Conservation (phyloP, 53 echinoderm and acorn worm genomes). For the Astropecten irregularis region DNA sequence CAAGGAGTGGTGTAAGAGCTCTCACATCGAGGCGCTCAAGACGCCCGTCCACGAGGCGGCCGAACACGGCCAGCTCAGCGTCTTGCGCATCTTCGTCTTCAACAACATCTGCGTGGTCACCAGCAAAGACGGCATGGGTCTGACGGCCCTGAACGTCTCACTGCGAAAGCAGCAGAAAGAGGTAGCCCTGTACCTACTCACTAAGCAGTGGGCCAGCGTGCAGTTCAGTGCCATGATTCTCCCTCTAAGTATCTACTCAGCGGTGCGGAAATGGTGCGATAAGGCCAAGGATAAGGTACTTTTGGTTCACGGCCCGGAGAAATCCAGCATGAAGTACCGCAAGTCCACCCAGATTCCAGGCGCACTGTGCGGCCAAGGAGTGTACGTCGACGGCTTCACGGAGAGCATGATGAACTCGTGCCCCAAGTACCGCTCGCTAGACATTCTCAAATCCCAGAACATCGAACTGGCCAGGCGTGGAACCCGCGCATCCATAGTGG, state of each 20-base stretch:
- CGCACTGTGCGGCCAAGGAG: conserved; percentile 76
- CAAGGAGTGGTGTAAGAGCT: conserved; percentile 85
- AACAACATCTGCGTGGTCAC: conserved; percentile 90
- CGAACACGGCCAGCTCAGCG: conserved; percentile 85
- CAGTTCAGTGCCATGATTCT: conserved; percentile 82
- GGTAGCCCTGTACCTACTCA: conserved; percentile 86
- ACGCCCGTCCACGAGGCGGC: conserved; percentile 94
- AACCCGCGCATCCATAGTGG: not conserved
- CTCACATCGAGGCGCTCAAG: conserved; percentile 78
- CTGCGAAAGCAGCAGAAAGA: conserved; percentile 83
- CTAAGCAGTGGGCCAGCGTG: conserved; percentile 95
- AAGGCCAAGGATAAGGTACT: conserved; percentile 87
- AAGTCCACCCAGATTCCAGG: conserved; percentile 64
- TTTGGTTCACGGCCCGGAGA: conserved; percentile 69
- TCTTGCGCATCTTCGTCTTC: conserved; percentile 88
- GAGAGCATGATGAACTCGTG: conserved; percentile 80
- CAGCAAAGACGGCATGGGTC: conserved; percentile 87
- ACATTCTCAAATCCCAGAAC: conserved; percentile 34
- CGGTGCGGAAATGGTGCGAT: conserved; percentile 86
- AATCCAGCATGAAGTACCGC: conserved; percentile 73
- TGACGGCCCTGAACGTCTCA: conserved; percentile 83
- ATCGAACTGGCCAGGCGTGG: conserved; percentile 18
- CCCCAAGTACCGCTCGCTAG: conserved; percentile 42
- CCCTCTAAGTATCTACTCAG: conserved; percentile 78
- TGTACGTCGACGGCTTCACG: conserved; percentile 86